These are phyloP conservation scores for Ammospiza caudacuta DNA, from an alignment of 2,113 vertebrate species.

Conservation along the genomic window DNA sequence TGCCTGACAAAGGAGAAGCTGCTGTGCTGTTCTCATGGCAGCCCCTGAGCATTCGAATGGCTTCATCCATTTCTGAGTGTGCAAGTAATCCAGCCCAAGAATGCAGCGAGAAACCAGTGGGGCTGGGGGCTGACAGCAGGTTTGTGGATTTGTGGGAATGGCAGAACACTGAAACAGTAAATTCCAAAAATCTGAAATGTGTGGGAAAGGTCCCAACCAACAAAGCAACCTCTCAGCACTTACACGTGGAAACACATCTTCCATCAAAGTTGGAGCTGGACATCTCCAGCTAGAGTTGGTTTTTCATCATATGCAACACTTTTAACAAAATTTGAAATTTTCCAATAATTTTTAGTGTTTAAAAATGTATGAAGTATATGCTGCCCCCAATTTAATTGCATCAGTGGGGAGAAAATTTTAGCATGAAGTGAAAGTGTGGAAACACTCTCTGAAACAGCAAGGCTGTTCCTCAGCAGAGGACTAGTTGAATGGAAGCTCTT, in stretches of 20 bases:
- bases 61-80: conserved; percentile 4
- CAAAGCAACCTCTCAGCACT: not conserved
- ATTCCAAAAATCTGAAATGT: not conserved
- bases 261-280: not conserved
- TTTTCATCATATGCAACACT: not conserved
- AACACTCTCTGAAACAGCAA: not conserved
- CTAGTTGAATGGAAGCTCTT: not conserved
- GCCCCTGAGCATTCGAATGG: not conserved
- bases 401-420: not conserved
- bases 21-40: not conserved
- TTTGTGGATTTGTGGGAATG: not conserved
- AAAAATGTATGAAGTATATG: not conserved
- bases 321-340: not conserved
- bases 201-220: not conserved
- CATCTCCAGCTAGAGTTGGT: not conserved
- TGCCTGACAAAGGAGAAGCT: not conserved
- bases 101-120: not conserved
- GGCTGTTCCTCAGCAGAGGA: not conserved
- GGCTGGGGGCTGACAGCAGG: not conserved
- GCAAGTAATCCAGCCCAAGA: not conserved
- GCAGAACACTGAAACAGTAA: not conserved
- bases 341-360: not conserved
- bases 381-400: not conserved
- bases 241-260: not conserved
- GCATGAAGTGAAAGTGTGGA: not conserved